A percentile compares a stretch with the other conserved stretches of the same genome.
Evolutionary conservation across 2,113 vertebrate genomes (phyloP).

Genomic region (Nestor notabilis): DNA sequence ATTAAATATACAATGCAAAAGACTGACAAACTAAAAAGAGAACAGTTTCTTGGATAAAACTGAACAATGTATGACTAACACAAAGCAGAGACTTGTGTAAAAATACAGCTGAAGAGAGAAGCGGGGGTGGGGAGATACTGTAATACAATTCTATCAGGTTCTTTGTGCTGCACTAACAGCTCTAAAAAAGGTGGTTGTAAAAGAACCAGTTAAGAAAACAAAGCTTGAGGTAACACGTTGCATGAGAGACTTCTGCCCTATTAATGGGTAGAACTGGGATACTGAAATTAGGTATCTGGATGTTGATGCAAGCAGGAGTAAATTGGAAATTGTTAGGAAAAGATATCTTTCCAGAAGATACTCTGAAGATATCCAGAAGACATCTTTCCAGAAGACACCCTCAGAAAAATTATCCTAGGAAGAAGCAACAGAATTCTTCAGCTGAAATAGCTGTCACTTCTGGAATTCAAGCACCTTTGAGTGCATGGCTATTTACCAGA

Average conservation of each 20-base stretch:
- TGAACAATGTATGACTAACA: neutral
- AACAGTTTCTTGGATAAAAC: neutral
- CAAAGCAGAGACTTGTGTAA: neutral
- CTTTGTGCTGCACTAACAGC: neutral
- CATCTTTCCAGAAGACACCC: neutral
- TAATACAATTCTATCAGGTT: neutral
- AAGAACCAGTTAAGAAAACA: neutral
- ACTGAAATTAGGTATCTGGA: neutral
- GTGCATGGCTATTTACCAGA: neutral
- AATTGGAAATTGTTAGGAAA: neutral
- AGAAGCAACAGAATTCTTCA: neutral
- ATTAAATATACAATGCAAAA: neutral
- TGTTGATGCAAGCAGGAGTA: neutral
- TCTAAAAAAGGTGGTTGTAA: neutral
- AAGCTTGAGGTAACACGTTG: neutral
- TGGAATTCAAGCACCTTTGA: neutral
- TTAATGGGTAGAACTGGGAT: neutral
- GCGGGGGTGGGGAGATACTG: neutral
- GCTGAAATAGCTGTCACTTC: neutral
- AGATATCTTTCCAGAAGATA: neutral
- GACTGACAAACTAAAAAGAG: neutral
- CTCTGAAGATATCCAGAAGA: too few species aligned
- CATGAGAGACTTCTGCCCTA: neutral
- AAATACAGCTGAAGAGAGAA: neutral
- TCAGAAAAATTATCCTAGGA: neutral